Conservation (phyloP, 2,113 vertebrate genomes). For the Symphodus melops region DNA sequence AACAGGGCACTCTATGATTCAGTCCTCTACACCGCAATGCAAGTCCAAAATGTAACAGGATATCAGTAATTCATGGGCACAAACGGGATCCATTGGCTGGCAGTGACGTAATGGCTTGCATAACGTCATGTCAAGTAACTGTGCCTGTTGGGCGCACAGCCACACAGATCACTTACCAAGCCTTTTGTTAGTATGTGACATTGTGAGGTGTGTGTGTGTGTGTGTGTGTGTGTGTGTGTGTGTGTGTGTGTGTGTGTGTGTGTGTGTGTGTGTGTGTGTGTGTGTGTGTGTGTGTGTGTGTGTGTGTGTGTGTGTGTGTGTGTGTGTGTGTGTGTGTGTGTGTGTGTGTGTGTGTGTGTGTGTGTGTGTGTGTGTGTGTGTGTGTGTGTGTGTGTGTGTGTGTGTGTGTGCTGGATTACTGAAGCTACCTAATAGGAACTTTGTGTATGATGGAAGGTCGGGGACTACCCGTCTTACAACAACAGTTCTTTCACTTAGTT, state of each 20-base stretch:
- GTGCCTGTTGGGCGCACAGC: slow-evolving; percentile 45
- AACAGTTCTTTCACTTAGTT: background rate
- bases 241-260: slow-evolving; percentile 1
- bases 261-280: slow-evolving; percentile 2
- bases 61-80: slow-evolving; percentile 62
- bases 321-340: background rate
- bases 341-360: background rate
- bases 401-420: slow-evolving; percentile 32
- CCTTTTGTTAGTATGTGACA: slow-evolving; percentile 65
- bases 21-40: slow-evolving; percentile 14
- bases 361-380: slow-evolving; percentile 15
- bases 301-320: slow-evolving; percentile 26
- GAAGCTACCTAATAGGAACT: slow-evolving; percentile 37
- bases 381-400: slow-evolving; percentile 16
- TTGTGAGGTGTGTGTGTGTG: slow-evolving; percentile 36
- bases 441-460: slow-evolving; percentile 7
- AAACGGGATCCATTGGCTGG: slow-evolving; percentile 54
- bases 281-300: slow-evolving; percentile 24
- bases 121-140: slow-evolving; percentile 74
- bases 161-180: slow-evolving; percentile 63
- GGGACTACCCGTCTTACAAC: slow-evolving; percentile 3
- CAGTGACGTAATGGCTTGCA: slow-evolving; percentile 74
- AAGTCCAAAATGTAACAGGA: slow-evolving; percentile 43
- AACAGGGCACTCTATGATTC: slow-evolving; percentile 42
- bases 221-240: slow-evolving; percentile 28